Base-by-base conservation (phyloP, 2,888 invertebrate species). In the Agelastica alni region DNA sequence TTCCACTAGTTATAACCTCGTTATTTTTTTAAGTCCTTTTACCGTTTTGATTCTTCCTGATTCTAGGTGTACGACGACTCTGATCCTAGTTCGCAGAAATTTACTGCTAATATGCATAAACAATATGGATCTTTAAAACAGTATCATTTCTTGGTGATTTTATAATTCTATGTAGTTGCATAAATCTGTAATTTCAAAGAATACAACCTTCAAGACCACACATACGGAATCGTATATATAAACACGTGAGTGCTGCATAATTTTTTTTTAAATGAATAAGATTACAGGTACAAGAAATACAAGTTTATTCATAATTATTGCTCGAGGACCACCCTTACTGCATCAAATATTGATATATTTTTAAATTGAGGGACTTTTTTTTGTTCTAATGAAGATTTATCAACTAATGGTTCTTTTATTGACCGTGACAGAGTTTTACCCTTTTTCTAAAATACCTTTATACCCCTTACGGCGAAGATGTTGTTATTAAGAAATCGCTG, bases 361-460 rank as follows among this genome's bases (percentile, higher is more conserved):
- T 3, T n/a, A n/a, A n/a, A n/a, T n/a, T n/a, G n/a, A n/a, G n/a
- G n/a, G n/a, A n/a, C n/a, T n/a, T n/a, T n/a, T n/a, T n/a, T 20
- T 17, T 20, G 10, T 18, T 12, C 3, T 26, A 17, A 46, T 46
- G 36, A 46, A 46, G 36, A 46, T 46, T 10, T 39, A 12, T 9
- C 1, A 46, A 16, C 28, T 46, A 46, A 46, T 46, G 36, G 17
- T 34, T 28, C 13, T 17, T 46, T 46, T 13, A 46, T 46, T 10
- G 37, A 46, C 46, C 46, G 13, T 46, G 46, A 46, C 46, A 46
- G 46, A 46, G 10, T 46, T 46, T n/a, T 46, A 37, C 36, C 46
- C 46, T 37, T 46, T 46, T 46, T 46, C 22, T 16, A 26, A 36
- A 45, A 46, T 36, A 36, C 3, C 22, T 28, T 37, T 17, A 3